Base-by-base conservation (phyloP, 2,113 vertebrate species). In the Macroglossus sobrinus region DNA sequence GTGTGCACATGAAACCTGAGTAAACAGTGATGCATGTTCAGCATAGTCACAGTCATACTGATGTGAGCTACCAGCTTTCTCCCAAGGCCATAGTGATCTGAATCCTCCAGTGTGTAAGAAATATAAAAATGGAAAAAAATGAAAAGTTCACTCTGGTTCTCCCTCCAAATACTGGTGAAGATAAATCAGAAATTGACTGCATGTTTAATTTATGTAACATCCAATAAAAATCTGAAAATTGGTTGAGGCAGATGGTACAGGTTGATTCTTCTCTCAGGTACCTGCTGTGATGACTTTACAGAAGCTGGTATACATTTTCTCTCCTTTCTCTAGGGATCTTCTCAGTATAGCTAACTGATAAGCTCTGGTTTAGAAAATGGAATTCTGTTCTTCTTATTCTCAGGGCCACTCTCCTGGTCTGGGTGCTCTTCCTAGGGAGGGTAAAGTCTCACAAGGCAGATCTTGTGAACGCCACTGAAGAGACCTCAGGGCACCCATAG, bases 321-420 rank as follows among this genome's bases (percentile, higher is more conserved):
- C 43, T 72, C 16, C 28, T 87, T 87, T 61, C 35, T 76, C 59
- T 26, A 64, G 21, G 15, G 11, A 82, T 82, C 18, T 63, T 74
- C 55, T 89, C 57, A 84, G 19, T 53, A 24, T 35, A 94, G 35
- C 8, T 19, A 10, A 80, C 21, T 66, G 33, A 84, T 19, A 28
- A 71, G 14, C 35, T 92, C 79, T 78, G 35, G 30, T 71, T 53
- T 89, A 26, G 47, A 76, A 92, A 76, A 66, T 40, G 3, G 21
- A 89, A 21, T 95, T 93, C 26, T 72, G 72, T 86, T 87, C 50
- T 91, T 91, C 24, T 63, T 93, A 5, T 66, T 90, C 57, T 74
- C 15, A 66, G 40, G 18, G 35, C 21, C 63, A 92, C 43, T 92
- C 45, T 81, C n/a, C 38, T 64, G 16, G 21, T 85, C 30, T 82